phyloP scores from a whole-genome alignment of 2,113 vertebrate species.

The Zosterops japonicus region DNA sequence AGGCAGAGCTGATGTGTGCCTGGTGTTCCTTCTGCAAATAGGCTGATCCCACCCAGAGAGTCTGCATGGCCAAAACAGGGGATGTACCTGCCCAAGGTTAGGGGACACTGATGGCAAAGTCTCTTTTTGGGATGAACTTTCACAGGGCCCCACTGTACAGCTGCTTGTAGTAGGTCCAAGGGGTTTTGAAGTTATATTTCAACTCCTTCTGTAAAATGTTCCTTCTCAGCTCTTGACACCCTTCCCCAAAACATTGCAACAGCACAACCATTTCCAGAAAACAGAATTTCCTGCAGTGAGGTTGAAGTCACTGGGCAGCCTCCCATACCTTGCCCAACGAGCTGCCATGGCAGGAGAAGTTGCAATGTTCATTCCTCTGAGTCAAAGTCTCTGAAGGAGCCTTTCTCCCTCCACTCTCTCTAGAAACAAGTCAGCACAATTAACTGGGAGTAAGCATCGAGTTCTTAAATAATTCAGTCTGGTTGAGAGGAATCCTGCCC shows the following conservation, averaged over 20 bases:
- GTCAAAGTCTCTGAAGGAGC: neutral
- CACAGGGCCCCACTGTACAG: neutral
- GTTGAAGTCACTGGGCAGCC: neutral
- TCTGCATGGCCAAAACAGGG: neutral
- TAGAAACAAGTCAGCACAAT: neutral
- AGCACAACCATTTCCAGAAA: neutral
- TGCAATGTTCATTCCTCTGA: neutral
- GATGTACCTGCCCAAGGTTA: fast-evolving
- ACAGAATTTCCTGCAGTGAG: neutral
- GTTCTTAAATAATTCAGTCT: neutral
- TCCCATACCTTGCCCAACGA: neutral
- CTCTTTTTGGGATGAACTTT: neutral
- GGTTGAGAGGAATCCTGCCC: neutral
- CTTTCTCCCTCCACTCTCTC: neutral
- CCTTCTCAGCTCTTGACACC: neutral
- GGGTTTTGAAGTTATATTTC: neutral
- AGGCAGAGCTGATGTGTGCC: neutral
- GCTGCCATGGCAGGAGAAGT: neutral
- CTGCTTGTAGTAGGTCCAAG: neutral
- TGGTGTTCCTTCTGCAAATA: fast-evolving
- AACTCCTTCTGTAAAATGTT: neutral
- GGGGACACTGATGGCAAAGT: neutral
- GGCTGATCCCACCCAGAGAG: neutral
- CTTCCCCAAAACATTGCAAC: neutral
- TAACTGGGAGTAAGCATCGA: neutral